Evolutionary conservation across 2,888 invertebrate species (phyloP).

Genomic region (Diarsia rubi): DNA sequence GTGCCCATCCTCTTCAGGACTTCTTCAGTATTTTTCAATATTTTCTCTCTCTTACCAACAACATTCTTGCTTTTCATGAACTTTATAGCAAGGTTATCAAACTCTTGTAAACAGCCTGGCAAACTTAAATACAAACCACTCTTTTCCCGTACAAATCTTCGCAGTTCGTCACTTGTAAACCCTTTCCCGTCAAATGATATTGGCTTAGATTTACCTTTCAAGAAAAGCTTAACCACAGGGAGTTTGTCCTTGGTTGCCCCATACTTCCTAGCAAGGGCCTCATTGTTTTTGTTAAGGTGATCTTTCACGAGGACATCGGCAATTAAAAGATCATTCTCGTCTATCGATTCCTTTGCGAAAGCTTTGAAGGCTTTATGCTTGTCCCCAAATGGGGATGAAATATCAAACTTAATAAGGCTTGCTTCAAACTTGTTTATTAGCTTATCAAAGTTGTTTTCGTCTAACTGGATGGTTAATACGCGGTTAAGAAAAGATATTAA

Average conservation of each 20-base stretch:
- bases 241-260: constrained; percentile 95
- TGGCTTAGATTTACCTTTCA: constrained; percentile 91
- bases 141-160: constrained; percentile 92
- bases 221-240: constrained; percentile 95
- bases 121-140: constrained; percentile 96
- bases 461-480: constrained; percentile 92
- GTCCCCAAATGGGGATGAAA: constrained; percentile 98
- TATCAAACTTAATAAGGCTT: constrained; percentile 97
- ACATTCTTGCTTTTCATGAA: constrained; percentile 92
- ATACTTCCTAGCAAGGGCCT: constrained; percentile 94
- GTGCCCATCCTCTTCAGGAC: constrained; percentile 71
- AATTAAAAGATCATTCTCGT: constrained; percentile 94
- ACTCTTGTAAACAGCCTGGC: constrained; percentile 96
- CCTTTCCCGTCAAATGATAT: constrained; percentile 89
- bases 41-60: constrained; percentile 80
- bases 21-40: constrained; percentile 84
- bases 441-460: constrained; percentile 95
- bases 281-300: constrained; percentile 97
- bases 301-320: constrained; percentile 98
- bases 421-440: constrained; percentile 95
- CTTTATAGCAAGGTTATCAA: constrained; percentile 94
- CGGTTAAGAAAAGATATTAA: constrained; percentile 72
- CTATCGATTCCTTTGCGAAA: constrained; percentile 93
- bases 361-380: constrained; percentile 97
- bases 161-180: constrained; percentile 92